Percentiles rank a stretch among this genome's conserved stretches.
phyloP scores from a whole-genome alignment of 2,113 vertebrate genomes.

The Tachuris rubrigastra region DNA sequence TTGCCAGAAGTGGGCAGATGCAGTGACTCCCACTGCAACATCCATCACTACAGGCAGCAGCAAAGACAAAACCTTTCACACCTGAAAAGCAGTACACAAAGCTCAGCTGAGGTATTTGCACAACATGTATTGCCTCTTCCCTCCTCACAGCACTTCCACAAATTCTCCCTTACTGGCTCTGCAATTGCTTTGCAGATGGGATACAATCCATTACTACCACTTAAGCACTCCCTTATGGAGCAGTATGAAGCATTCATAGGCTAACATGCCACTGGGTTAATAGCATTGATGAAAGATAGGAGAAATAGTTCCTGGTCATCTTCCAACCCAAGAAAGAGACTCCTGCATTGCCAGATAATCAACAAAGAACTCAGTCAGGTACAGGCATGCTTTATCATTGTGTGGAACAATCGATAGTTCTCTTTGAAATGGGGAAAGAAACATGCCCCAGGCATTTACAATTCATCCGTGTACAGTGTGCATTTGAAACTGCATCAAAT shows the following conservation, averaged over 20 bases:
- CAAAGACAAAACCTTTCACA: not conserved
- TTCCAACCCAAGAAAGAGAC: not conserved
- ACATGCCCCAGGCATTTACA: not conserved
- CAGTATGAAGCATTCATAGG: not conserved
- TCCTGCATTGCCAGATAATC: not conserved
- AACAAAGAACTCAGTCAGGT: not conserved
- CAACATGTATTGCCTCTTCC: not conserved
- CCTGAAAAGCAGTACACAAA: not conserved
- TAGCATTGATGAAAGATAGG: not conserved
- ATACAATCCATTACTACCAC: not conserved
- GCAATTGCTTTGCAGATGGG: not conserved
- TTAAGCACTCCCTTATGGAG: not conserved
- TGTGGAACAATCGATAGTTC: not conserved
- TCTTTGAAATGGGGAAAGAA: not conserved
- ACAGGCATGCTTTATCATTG: not conserved
- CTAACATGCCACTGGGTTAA: not conserved
- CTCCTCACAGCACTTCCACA: not conserved
- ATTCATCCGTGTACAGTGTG: not conserved
- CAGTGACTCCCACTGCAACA: not conserved
- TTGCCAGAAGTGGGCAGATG: not conserved
- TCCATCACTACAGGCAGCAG: not conserved
- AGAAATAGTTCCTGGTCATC: not conserved
- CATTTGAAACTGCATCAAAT: constrained; percentile 6
- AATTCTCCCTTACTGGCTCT: not conserved
- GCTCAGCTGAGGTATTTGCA: not conserved